These are phyloP conservation scores for Dorcus hopei DNA, from an alignment of 2,888 invertebrate genomes.

Conservation along the genomic window DNA sequence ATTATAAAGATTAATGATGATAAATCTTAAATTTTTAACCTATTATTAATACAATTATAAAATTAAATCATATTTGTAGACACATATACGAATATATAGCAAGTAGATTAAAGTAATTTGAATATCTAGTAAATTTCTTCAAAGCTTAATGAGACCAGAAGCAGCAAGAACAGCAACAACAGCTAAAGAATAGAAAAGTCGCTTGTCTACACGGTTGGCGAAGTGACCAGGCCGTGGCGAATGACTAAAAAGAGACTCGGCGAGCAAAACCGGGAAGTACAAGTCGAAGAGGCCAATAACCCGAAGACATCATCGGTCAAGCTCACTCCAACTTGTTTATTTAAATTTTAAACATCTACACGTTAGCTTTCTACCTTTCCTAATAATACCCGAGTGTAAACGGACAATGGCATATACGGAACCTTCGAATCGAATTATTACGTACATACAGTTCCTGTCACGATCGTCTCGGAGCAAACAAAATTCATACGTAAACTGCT, in stretches of 20 bases:
- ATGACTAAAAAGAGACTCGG: conserved; percentile 34
- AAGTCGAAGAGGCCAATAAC: conserved; percentile 40
- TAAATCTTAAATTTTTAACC: no score
- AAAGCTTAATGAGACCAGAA: no score
- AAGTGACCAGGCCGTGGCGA: conserved; percentile 39
- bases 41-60: no score
- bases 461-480: neutral
- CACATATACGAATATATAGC: no score
- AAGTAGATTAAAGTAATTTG: no score
- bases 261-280: conserved; percentile 41
- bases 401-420: neutral
- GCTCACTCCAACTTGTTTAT: conserved; percentile 29
- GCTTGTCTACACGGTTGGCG: conserved; percentile 37
- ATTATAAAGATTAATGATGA: no score
- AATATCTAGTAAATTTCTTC: no score
- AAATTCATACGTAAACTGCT: no score
- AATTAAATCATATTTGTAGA: no score
- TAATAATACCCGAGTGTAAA: neutral
- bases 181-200: conserved; percentile 35
- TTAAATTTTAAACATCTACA: conserved; percentile 25
- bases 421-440: neutral
- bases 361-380: conserved; percentile 2
- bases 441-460: neutral
- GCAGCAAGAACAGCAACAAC: conserved; percentile 1
- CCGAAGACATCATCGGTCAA: conserved; percentile 39